Percentiles rank a stretch among this genome's conserved stretches.
Evolutionary conservation across 2,113 vertebrate species (phyloP).

Genomic region (Sylvia atricapilla): DNA sequence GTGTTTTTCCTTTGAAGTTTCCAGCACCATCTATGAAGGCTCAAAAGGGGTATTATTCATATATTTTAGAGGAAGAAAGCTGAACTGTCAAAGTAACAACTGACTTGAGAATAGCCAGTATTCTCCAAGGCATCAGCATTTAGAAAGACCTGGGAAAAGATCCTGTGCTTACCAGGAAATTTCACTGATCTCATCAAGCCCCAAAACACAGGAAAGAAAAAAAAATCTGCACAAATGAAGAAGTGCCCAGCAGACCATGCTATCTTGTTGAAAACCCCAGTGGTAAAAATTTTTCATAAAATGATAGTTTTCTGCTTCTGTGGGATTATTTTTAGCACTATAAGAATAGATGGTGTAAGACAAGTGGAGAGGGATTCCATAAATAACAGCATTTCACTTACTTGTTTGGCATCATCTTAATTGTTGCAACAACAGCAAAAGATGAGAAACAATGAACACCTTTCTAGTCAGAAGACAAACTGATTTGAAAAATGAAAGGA

Average conservation of each 20-base stretch:
- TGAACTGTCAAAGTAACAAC: background rate
- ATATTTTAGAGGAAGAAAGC: background rate
- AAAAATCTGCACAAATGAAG: background rate
- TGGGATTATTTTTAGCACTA: background rate
- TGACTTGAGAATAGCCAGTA: background rate
- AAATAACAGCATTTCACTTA: background rate
- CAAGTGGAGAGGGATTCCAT: background rate
- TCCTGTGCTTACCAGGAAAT: background rate
- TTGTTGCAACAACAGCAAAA: background rate
- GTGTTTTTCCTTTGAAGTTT: background rate
- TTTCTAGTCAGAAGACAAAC: background rate
- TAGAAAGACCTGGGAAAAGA: background rate
- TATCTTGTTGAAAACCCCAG: background rate
- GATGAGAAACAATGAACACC: background rate
- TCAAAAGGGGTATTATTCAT: background rate
- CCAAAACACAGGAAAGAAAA: background rate
- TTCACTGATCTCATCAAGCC: background rate
- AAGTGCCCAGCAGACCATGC: background rate
- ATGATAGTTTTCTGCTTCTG: background rate
- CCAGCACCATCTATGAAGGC: background rate
- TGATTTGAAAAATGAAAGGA: background rate
- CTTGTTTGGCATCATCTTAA: background rate
- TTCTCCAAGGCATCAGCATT: background rate
- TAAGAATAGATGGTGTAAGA: background rate
- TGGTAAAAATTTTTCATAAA: background rate